These are phyloP conservation scores for Pollenia angustigena DNA, from an alignment of 2,888 invertebrate genomes.

Conservation along the genomic window DNA sequence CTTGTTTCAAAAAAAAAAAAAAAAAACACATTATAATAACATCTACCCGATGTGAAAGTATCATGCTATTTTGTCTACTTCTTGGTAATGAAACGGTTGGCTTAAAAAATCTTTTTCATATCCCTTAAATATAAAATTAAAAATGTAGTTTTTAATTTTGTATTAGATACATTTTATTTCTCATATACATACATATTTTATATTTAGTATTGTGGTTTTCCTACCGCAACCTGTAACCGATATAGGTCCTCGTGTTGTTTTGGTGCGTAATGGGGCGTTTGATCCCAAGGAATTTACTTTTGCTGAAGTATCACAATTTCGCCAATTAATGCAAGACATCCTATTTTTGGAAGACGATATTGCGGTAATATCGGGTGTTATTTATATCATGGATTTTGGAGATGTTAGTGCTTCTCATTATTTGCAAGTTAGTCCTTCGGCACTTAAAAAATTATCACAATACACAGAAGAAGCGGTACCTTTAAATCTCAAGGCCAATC, in stretches of 20 bases:
- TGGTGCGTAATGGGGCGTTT: conserved; percentile 85
- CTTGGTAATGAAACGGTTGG: too few relatives aligned
- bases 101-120: too few relatives aligned
- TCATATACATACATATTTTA: background rate
- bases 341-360: conserved; percentile 87
- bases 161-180: background rate
- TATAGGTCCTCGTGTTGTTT: conserved; percentile 84
- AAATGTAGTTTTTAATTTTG: too few relatives aligned
- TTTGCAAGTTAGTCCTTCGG: conserved; percentile 86
- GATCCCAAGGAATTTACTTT: conserved; percentile 84
- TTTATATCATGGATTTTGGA: conserved; percentile 86
- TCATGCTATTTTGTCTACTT: too few relatives aligned
- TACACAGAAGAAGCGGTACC: conserved; percentile 87
- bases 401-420: conserved; percentile 85
- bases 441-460: conserved; percentile 86
- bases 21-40: too few relatives aligned
- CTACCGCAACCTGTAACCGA: conserved; percentile 82
- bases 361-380: conserved; percentile 85
- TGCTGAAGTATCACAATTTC: conserved; percentile 85
- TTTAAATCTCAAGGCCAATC: conserved; percentile 86
- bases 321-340: conserved; percentile 86
- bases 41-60: too few relatives aligned
- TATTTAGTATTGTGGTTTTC: conserved; percentile 76
- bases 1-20: too few relatives aligned
- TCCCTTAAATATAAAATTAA: too few relatives aligned